phyloP scores from a whole-genome alignment of 2,888 invertebrate genomes.

The Rhyacophila evoluta region DNA sequence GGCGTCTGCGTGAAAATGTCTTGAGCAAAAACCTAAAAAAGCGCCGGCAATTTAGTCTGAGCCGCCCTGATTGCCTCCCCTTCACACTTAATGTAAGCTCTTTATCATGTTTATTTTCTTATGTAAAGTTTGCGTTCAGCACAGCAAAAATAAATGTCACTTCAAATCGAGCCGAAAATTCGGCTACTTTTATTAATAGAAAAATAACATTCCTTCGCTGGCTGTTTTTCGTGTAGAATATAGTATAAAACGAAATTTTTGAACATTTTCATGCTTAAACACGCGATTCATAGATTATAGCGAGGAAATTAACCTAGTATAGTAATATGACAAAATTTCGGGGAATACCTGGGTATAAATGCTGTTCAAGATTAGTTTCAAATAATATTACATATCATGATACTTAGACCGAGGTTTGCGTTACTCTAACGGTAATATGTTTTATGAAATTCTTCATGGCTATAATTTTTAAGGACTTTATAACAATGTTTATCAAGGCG shows the following conservation, averaged over 20 bases:
- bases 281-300: background rate
- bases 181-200: background rate
- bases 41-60: background rate
- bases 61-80: background rate
- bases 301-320: too few relatives aligned
- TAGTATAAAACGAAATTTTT: background rate
- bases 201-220: background rate
- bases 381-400: too few relatives aligned
- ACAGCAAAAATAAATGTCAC: background rate
- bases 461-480: too few relatives aligned
- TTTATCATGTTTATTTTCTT: slow-evolving; percentile 10
- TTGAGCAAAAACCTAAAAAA: too few relatives aligned
- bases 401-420: too few relatives aligned
- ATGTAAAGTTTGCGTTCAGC: background rate
- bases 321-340: too few relatives aligned
- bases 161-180: background rate
- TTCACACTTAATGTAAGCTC: background rate
- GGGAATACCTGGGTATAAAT: too few relatives aligned
- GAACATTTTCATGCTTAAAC: background rate
- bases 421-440: too few relatives aligned
- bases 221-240: background rate
- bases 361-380: too few relatives aligned
- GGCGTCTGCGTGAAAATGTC: too few relatives aligned
- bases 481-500: too few relatives aligned
- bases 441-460: too few relatives aligned